These are phyloP conservation scores for Oppia nitens DNA, from an alignment of 1,140 invertebrate genomes.

Conservation along the genomic window DNA sequence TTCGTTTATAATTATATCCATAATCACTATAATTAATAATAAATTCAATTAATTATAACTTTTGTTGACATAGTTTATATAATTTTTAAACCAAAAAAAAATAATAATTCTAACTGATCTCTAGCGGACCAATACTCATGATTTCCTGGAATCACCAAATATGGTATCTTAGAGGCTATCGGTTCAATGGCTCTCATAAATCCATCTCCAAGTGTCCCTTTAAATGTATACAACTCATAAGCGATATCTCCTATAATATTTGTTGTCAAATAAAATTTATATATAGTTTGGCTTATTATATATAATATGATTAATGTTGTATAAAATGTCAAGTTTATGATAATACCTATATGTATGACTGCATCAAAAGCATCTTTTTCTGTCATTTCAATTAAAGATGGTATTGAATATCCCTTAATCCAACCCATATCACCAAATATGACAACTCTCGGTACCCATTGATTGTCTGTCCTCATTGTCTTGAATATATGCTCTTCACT, in stretches of 20 bases:
- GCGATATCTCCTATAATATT: not conserved
- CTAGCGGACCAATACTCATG: not conserved
- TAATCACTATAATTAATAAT: too few species aligned
- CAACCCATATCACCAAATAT: constrained; percentile 38
- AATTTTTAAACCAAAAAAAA: too few species aligned
- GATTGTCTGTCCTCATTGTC: constrained; percentile 23
- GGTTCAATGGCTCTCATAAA: not conserved
- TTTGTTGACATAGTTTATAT: too few species aligned
- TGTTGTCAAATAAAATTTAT: too few species aligned
- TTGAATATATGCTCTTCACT: constrained; percentile 30
- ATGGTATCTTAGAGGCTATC: not conserved
- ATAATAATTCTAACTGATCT: too few species aligned
- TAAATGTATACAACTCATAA: not conserved
- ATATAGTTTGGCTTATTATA: too few species aligned
- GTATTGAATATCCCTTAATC: constrained; percentile 33
- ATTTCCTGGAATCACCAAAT: not conserved
- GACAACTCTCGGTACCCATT: constrained; percentile 32
- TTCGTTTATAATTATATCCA: not conserved
- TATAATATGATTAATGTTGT: not conserved
- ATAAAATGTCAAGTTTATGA: not conserved
- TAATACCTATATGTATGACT: constrained; percentile 35
- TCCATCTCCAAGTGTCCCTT: not conserved
- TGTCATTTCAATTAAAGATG: constrained; percentile 29
- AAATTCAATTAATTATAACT: too few species aligned
- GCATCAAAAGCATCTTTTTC: constrained; percentile 33